These are phyloP conservation scores for Galemys pyrenaicus DNA, from an alignment of 2,113 vertebrate genomes.

Conservation along the genomic window DNA sequence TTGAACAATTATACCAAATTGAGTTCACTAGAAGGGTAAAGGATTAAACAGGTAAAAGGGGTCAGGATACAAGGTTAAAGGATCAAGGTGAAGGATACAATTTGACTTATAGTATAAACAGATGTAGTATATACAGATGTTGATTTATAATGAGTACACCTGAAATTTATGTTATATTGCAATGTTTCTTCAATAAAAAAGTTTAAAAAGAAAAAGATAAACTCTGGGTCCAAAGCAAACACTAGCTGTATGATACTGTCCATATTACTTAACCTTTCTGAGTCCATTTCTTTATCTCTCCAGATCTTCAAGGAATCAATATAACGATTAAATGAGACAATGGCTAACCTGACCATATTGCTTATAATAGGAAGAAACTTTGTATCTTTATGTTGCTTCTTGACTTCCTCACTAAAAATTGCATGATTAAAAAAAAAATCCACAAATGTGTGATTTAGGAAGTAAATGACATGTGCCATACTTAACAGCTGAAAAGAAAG, in stretches of 20 bases:
- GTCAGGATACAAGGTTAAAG: too few species aligned
- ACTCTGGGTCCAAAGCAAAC: slow-evolving; percentile 23
- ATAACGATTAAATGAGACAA: not conserved
- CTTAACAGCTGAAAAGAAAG: not conserved
- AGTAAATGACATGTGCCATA: not conserved
- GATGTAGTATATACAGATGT: too few species aligned
- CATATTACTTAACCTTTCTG: not conserved
- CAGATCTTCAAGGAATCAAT: not conserved
- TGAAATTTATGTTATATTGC: too few species aligned
- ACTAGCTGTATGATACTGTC: not conserved
- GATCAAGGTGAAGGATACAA: too few species aligned
- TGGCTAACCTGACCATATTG: not conserved
- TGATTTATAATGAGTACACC: too few species aligned
- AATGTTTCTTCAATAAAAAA: too few species aligned
- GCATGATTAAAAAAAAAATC: not conserved
- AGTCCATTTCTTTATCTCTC: not conserved
- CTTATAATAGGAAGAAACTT: not conserved
- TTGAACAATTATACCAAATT: too few species aligned
- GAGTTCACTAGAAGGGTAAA: too few species aligned
- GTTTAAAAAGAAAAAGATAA: not conserved
- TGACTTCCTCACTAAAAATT: not conserved
- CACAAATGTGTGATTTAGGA: not conserved
- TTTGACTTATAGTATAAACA: too few species aligned
- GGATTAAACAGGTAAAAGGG: too few species aligned
- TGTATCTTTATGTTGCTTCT: not conserved